Evolutionary conservation across 1,140 invertebrate species (phyloP).

Genomic region (Drosophila truncata): DNA sequence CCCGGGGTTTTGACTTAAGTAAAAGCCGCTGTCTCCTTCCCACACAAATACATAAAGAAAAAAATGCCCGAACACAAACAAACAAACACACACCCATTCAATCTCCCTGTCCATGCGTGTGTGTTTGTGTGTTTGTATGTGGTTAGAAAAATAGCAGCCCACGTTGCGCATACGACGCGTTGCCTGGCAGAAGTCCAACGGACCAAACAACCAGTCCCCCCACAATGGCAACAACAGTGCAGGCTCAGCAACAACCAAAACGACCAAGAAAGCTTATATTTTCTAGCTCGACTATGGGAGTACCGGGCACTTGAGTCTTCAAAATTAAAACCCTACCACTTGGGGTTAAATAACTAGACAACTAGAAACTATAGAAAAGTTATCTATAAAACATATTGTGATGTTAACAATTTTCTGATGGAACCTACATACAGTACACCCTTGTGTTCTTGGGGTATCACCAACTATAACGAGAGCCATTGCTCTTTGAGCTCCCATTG

Average conservation of each 20-base stretch:
- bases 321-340: too few species aligned
- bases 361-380: too few species aligned
- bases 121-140: slow-evolving; percentile 39
- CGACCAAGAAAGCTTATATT: background rate
- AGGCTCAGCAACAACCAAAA: slow-evolving; percentile 22
- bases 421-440: background rate
- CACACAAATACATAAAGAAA: slow-evolving; percentile 17
- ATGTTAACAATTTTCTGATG: background rate
- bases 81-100: slow-evolving; percentile 26
- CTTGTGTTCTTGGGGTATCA: background rate
- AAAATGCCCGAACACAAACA: slow-evolving; percentile 6
- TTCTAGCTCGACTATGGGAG: background rate
- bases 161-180: slow-evolving; percentile 64
- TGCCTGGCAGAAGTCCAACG: slow-evolving; percentile 58
- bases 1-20: slow-evolving; percentile 25
- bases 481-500: slow-evolving; percentile 26
- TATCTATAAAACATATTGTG: background rate
- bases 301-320: background rate
- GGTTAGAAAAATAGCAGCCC: slow-evolving; percentile 47
- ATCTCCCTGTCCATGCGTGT: slow-evolving; percentile 9
- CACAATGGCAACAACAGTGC: slow-evolving; percentile 38
- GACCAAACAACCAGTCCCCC: slow-evolving; percentile 30
- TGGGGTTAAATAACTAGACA: background rate
- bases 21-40: slow-evolving; percentile 22
- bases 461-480: slow-evolving; percentile 31